Evolutionary conservation across 2,888 invertebrate genomes (phyloP), one percentile per base, ranked within the genome.

Genomic region (Rhingia rostrata): DNA sequence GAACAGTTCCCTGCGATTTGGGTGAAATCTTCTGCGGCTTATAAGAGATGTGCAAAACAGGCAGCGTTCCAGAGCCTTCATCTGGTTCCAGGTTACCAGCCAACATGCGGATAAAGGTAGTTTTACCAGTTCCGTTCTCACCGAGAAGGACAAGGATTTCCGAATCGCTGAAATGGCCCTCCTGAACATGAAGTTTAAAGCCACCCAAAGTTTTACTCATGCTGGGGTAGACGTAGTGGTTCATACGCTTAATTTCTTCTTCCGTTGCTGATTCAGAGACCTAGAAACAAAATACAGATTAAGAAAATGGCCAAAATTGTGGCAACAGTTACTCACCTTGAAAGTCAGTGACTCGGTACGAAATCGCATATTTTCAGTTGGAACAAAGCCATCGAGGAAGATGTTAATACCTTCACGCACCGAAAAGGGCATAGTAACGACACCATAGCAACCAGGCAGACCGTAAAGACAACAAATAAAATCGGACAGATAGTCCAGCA

Each of bases 1-100:
- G 94, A 4, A 99, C 99, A 81, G 96, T 94, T 51, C 98, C 98
- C 90, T 97, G 96, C 73, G 97, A 97, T 92, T 98, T 99, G 4
- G 99, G 99, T 87, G 98, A 98, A 91, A 99, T 99, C 92, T 99
- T 99, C 93, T 99, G 99, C 53, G 99, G 99, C 92, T 99, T 99
- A 93, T 99, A 99, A 92, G 99, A 99, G 90, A 99, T 98, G 92
- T 99, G 97, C 86, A 99, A 92, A 88, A 96, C 95, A 0, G 99
- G 99, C 22, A 91, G 86, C 6, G 91, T 92, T 91, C 93, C 94
- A 58, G 88, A 87, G 33, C 90, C 90, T 87, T 93, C 95, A 92
- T 99, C 99, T 1, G 99, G 97, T 87, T 95, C 94, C 89, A 99
- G 93, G 90, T 97, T 97, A 63, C 99, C 99, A 88, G 99, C 99